Evolutionary conservation across 2,888 invertebrate species (phyloP), one percentile per base, ranked within the genome.

Genomic region (Trilocha varians): DNA sequence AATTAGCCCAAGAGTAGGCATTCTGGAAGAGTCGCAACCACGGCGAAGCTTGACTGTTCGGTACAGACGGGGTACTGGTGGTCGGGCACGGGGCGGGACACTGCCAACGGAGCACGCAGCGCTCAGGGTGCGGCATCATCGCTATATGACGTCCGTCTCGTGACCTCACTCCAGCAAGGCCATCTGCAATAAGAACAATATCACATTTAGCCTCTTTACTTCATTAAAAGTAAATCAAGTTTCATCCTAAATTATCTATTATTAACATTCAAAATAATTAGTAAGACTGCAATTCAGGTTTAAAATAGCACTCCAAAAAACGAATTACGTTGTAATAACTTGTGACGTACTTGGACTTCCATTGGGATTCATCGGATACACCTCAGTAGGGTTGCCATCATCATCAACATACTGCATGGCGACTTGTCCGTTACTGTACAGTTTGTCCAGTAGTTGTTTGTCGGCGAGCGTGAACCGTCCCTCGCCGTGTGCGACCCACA

Each of bases 121-220:
- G 89, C 80, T 99, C 99, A 0, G 99, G 98, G 86, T 99, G 99
- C 2, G 99, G 99, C 99, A 99, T 99, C 89, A 99, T 90, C 0
- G 98, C 99, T 55, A 98, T 87, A 78, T 99, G 98, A 3, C 98
- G 90, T 0, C 98, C 99, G 80, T 98, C 93, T 1, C 73, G 63
- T 0, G 98, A 98, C 57, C 96, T 94, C 42, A 99, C 78, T 11
- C 94, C 98, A 16, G 98, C 98, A 48, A 97, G 88, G 15, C 96
- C 98, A 56, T 87, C 91, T 88, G 76, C 40, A 51, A 52, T 47
- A 25, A 15, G n/a, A n/a, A n/a, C n/a, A n/a, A n/a, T n/a, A n/a
- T n/a, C n/a, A n/a, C n/a, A n/a, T n/a, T n/a, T n/a, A n/a, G n/a
- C n/a, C n/a, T n/a, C n/a, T n/a, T n/a, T n/a, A n/a, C n/a, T n/a